phyloP scores from a whole-genome alignment of 1,140 invertebrate species.

The Heliconius himera region DNA sequence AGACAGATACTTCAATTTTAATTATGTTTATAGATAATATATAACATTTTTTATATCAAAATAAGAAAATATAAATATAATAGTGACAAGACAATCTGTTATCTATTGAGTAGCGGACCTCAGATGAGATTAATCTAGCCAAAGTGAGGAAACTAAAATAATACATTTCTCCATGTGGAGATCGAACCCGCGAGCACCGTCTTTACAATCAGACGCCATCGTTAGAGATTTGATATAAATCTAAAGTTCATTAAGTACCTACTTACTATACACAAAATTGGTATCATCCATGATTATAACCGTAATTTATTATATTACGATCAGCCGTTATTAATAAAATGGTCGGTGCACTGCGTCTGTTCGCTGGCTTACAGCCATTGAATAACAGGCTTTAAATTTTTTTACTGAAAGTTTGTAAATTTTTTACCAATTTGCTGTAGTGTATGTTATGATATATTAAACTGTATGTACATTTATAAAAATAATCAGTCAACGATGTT shows the following conservation, averaged over 20 bases:
- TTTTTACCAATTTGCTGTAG: neutral
- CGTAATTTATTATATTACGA: constrained; percentile 7
- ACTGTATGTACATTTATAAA: neutral
- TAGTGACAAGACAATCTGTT: too few relatives aligned
- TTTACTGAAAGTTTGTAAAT: neutral
- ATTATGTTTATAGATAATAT: too few relatives aligned
- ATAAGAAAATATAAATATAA: too few relatives aligned
- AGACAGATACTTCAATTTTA: too few relatives aligned
- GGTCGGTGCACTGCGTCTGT: neutral
- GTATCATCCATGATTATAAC: constrained; percentile 2
- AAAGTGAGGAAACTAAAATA: too few relatives aligned
- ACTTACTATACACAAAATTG: neutral
- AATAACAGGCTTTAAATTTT: constrained; percentile 1
- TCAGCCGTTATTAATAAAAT: constrained; percentile 2
- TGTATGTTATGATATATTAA: neutral
- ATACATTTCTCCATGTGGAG: too few relatives aligned
- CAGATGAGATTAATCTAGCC: too few relatives aligned
- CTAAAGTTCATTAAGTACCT: neutral
- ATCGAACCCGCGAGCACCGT: too few relatives aligned
- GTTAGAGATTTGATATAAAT: too few relatives aligned
- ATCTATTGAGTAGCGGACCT: too few relatives aligned
- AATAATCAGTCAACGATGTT: neutral
- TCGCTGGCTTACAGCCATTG: constrained; percentile 8
- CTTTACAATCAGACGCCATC: too few relatives aligned
- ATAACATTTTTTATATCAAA: too few relatives aligned